Conservation (phyloP, 2,888 invertebrate genomes). For the Hartigia nigra region DNA sequence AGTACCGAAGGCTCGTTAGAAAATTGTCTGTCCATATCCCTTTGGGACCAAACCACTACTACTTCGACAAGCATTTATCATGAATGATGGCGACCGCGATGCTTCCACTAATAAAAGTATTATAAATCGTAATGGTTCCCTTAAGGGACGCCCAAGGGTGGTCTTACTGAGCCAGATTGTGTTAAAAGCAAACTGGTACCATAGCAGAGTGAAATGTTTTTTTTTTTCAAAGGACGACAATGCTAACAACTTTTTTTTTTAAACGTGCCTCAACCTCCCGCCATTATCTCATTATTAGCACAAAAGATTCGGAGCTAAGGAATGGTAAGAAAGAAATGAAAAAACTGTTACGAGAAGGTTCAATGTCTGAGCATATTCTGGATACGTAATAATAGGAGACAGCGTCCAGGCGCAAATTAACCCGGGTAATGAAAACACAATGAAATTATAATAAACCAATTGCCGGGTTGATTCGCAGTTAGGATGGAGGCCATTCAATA, state of each 20-base stretch:
- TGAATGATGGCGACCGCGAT: neutral
- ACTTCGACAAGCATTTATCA: neutral
- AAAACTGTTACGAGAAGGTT: neutral
- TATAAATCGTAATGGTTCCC: neutral
- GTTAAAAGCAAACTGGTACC: neutral
- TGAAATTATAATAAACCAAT: conserved; percentile 66
- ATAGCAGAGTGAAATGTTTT: neutral
- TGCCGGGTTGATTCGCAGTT: conserved; percentile 61
- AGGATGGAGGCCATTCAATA: conserved; percentile 62
- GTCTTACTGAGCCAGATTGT: neutral
- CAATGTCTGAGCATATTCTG: conserved; percentile 20
- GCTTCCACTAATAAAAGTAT: neutral
- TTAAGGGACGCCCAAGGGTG: neutral
- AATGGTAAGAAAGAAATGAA: neutral
- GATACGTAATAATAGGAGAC: conserved; percentile 51
- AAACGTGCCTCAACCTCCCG: too few species aligned
- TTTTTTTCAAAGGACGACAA: neutral
- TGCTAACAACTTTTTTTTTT: too few species aligned
- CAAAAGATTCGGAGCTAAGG: neutral
- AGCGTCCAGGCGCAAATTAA: conserved; percentile 53
- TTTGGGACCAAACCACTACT: neutral
- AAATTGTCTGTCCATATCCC: neutral
- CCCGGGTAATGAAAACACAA: conserved; percentile 63
- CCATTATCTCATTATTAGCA: neutral
- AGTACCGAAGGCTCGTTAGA: neutral